Percentiles rank a stretch among this genome's conserved stretches.
phyloP scores from a whole-genome alignment of 2,113 vertebrate species.

The Nyctereutes procyonoides region DNA sequence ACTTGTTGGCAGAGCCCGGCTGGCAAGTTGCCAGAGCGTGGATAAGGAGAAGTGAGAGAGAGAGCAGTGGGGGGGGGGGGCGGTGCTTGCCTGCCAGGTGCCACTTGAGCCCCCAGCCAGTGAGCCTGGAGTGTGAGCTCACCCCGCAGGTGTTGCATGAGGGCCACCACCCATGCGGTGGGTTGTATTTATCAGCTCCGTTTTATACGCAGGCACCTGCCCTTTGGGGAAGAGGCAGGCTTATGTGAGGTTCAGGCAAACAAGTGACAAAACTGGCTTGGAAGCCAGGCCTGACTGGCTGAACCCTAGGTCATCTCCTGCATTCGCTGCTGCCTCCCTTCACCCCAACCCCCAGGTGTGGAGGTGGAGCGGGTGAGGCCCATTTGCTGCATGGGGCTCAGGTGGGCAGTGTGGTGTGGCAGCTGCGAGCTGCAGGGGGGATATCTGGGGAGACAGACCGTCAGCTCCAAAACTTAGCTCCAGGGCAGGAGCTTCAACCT shows the following conservation, averaged over 20 bases:
- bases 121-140: neutral
- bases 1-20: neutral
- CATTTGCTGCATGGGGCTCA: neutral
- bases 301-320: rapidly evolving
- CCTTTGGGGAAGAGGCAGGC: neutral
- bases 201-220: neutral
- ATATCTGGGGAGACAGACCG: too few species aligned
- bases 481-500: neutral
- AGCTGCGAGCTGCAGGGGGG: neutral
- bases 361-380: neutral
- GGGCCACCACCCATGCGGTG: too few species aligned
- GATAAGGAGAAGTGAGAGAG: neutral
- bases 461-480: neutral
- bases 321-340: neutral
- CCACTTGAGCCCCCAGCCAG: too few species aligned
- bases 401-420: neutral
- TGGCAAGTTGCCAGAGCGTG: neutral
- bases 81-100: neutral
- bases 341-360: rapidly evolving
- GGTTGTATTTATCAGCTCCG: rapidly evolving
- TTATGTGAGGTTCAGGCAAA: neutral
- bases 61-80: neutral
- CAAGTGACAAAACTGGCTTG: neutral
- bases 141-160: too few species aligned
- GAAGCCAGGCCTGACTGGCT: neutral